A percentile compares a stretch with the other conserved stretches of the same genome.
These are phyloP conservation scores for Ammodytes marinus DNA, from an alignment of 2,113 vertebrate genomes.

Conservation along the genomic window DNA sequence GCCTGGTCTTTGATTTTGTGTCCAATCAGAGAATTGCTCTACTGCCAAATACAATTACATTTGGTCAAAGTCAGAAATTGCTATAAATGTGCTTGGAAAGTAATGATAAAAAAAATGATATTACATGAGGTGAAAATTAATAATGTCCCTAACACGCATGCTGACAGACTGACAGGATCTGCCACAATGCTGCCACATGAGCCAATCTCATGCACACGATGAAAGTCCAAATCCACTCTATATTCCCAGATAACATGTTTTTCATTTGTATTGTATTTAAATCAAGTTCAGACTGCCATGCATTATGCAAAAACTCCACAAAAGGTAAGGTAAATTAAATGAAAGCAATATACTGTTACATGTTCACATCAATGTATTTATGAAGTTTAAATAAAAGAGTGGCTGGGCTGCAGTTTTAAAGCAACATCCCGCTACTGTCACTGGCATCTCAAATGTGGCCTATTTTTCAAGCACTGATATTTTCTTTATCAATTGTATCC, in stretches of 20 bases:
- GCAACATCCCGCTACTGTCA: neutral
- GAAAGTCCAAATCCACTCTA: neutral
- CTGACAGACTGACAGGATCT: constrained; percentile 3
- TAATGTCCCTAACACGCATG: neutral
- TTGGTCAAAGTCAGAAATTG: neutral
- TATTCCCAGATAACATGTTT: neutral
- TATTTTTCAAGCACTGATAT: neutral
- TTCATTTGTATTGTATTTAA: constrained; percentile 5
- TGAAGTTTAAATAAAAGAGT: constrained; percentile 46
- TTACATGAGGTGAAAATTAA: neutral
- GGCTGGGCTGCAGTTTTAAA: neutral
- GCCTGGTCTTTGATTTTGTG: constrained; percentile 2
- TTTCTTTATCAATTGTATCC: neutral
- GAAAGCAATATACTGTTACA: constrained; percentile 20
- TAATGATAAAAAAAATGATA: constrained; percentile 24
- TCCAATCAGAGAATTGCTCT: neutral
- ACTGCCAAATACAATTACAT: constrained; percentile 25
- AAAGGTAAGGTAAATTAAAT: constrained; percentile 3
- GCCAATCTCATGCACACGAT: neutral
- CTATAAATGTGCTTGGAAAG: neutral
- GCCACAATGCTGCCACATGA: constrained; percentile 12
- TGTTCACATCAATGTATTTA: constrained; percentile 41
- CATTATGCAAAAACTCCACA: constrained; percentile 16
- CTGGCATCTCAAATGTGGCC: neutral
- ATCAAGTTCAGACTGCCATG: constrained; percentile 1